Percentiles rank a stretch among this genome's conserved stretches.
Conservation (phyloP, 30 jellyfish, hydroid and myxozoan genomes). For the Pelagia noctiluca region DNA sequence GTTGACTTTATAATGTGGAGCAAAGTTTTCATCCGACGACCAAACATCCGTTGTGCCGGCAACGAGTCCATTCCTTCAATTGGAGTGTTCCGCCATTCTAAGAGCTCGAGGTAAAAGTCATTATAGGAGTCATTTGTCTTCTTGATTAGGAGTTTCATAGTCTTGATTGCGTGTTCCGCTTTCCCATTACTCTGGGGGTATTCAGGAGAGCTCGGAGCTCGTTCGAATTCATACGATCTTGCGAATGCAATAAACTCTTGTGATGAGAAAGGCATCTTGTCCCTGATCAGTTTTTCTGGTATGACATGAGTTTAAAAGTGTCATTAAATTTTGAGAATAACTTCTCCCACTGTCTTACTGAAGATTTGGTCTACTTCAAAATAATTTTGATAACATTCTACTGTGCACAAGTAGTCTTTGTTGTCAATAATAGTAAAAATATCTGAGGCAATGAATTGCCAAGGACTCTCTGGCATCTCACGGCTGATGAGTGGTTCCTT, state of each 20-base stretch:
- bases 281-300: conserved; percentile 52
- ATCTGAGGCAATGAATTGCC: not conserved
- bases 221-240: not conserved
- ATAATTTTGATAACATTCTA: not conserved
- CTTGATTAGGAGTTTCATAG: not conserved
- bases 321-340: conserved; percentile 37
- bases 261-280: conserved; percentile 32
- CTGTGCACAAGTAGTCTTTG: not conserved
- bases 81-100: too few species aligned
- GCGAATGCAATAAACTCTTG: conserved; percentile 13
- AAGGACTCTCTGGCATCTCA: not conserved
- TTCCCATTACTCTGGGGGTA: conserved; percentile 3
- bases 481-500: conserved; percentile 10
- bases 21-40: conserved; percentile 2
- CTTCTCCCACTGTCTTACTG: not conserved
- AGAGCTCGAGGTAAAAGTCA: not conserved
- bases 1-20: not conserved
- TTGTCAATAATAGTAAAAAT: not conserved
- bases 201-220: conserved; percentile 4
- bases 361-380: not conserved
- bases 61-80: not conserved
- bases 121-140: not conserved
- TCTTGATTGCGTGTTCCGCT: conserved; percentile 3
- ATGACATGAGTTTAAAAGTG: conserved; percentile 43
- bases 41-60: conserved; percentile 7